Conservation (phyloP, 1,140 invertebrate genomes). For the Philaenus spumarius region DNA sequence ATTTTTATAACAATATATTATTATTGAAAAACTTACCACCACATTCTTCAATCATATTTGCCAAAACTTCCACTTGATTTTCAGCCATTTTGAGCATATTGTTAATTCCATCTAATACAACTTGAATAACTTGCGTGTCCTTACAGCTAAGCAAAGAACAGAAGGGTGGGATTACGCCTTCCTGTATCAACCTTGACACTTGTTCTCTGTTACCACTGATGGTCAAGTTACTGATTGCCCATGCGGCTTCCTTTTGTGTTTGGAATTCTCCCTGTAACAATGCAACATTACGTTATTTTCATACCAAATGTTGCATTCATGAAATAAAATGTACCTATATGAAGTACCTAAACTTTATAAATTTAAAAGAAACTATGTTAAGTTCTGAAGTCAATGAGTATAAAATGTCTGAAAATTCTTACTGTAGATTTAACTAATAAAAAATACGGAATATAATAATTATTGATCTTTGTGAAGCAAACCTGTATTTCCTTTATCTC, state of each 20-base stretch:
- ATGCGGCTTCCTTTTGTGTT: conserved; percentile 98
- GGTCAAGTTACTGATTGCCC: conserved; percentile 98
- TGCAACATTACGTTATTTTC: neutral
- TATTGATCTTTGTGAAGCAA: too few relatives aligned
- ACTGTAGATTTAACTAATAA: too few relatives aligned
- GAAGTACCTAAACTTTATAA: too few relatives aligned
- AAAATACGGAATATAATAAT: too few relatives aligned
- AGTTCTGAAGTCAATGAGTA: too few relatives aligned
- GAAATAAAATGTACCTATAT: too few relatives aligned
- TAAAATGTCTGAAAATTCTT: too few relatives aligned
- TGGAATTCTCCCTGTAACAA: conserved; percentile 87
- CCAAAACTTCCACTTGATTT: conserved; percentile 66
- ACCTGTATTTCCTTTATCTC: too few relatives aligned
- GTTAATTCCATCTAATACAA: conserved; percentile 85
- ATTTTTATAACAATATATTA: neutral
- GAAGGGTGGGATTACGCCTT: conserved; percentile 85
- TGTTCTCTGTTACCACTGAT: conserved; percentile 94
- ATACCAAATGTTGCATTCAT: too few relatives aligned
- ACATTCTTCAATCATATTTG: conserved; percentile 86
- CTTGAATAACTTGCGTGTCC: conserved; percentile 82
- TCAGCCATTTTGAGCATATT: conserved; percentile 86
- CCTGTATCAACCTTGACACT: conserved; percentile 75
- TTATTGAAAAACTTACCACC: conserved; percentile 46
- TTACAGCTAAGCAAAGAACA: conserved; percentile 85
- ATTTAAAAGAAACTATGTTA: too few relatives aligned